phyloP scores from a whole-genome alignment of 64 coral and sea anemone genomes.

The Pocillopora verrucosa region DNA sequence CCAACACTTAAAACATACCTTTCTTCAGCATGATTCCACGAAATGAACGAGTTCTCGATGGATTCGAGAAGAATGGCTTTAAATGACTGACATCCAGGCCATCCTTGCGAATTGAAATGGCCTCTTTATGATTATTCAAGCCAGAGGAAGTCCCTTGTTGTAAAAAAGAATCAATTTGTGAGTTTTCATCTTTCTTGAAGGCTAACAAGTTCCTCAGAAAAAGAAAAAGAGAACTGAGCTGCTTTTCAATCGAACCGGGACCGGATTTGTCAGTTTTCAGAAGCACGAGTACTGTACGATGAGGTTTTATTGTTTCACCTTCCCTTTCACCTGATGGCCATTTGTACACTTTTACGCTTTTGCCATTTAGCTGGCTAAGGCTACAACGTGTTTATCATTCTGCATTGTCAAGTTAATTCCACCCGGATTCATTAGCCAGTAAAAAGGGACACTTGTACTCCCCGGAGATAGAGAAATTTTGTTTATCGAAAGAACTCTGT shows the following conservation, averaged over 20 bases:
- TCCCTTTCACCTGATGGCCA: constrained; percentile 9
- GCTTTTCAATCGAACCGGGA: neutral
- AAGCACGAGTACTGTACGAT: neutral
- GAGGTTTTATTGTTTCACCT: constrained; percentile 30
- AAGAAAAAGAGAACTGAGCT: neutral
- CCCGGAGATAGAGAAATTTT: constrained; percentile 33
- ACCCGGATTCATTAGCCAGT: constrained; percentile 1
- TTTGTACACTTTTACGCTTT: constrained; percentile 25
- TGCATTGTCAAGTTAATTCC: constrained; percentile 29
- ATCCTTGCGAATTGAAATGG: neutral
- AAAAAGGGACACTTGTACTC: constrained; percentile 36
- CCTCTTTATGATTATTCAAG: neutral
- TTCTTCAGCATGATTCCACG: neutral
- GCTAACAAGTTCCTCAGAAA: neutral
- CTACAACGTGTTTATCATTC: constrained; percentile 40
- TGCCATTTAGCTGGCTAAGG: constrained; percentile 38
- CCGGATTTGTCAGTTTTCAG: neutral
- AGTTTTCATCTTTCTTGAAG: neutral
- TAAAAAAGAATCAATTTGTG: neutral
- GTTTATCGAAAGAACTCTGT: constrained; percentile 14
- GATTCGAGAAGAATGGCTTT: neutral
- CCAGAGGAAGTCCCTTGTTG: neutral
- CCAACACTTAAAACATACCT: neutral
- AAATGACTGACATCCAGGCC: neutral
- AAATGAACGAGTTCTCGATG: neutral